Base-by-base conservation (phyloP, 2,888 invertebrate species). In the Pyralis farinalis region DNA sequence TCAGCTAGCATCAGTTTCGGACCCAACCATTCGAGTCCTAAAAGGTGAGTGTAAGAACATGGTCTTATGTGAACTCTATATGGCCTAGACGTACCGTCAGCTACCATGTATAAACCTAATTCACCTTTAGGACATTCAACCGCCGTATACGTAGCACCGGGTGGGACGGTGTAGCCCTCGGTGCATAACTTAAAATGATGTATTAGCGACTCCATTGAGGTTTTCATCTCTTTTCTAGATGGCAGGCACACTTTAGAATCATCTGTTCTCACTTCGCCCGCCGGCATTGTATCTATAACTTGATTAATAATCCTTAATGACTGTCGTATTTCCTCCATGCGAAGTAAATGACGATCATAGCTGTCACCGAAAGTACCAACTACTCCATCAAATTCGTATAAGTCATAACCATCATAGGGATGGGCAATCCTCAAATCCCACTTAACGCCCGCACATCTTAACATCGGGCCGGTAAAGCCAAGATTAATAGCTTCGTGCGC, bases 171-270 rank as follows among this genome's bases (percentile, higher is more conserved):
- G 71, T 93, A 95, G 0, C 97, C 97, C 75, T 95, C 94, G 1
- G 94, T 91, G 70, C 93, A 97, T 44, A 95, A 87, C 72, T 97
- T 97, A 75, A 97, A 97, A 69, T 97, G 97, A 74, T 97, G 96
- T 60, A 97, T 97, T 32, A 97, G 79, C 0, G 95, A 92, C 74
- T 97, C 97, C 97, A 97, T 97, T 5, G 91, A 91, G 3, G 91
- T 92, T 86, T 97, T 97, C 97, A 97, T 97, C 80, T 95, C 94
- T 1, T 77, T 81, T 49, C 96, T 89, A 27, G 80, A 90, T 1
- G 97, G 97, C 3, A 96, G 92, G 8, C 87, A 75, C 25, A 96
- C 81, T 82, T 97, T 97, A 35, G 92, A 90, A 76, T 97, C 96
- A 63, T 97, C 97, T 0, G 92, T 91, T 72, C 91, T 93, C 28